Conservation (phyloP, 1,140 invertebrate species). For the Drosophila ambigua region DNA sequence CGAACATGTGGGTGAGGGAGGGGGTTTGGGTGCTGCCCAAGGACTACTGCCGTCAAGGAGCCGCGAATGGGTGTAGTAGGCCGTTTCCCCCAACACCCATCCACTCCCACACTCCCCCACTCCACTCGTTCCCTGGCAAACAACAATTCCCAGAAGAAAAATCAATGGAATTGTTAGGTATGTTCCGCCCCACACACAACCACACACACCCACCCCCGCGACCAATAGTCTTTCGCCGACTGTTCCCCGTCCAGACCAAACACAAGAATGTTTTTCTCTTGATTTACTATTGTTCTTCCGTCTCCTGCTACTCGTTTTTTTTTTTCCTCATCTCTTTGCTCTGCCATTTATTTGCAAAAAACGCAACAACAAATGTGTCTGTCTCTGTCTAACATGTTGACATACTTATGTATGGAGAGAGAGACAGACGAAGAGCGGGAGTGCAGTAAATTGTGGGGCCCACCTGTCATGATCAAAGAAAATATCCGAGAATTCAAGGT, state of each 20-base stretch:
- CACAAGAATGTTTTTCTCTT: slow-evolving; percentile 4
- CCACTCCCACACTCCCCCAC: slow-evolving; percentile 42
- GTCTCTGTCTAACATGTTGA: slow-evolving; percentile 32
- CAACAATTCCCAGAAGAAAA: slow-evolving; percentile 77
- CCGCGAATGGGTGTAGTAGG: slow-evolving; percentile 11
- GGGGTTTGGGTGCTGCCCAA: background rate
- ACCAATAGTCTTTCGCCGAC: background rate
- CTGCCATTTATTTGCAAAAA: slow-evolving; percentile 45
- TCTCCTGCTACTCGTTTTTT: background rate
- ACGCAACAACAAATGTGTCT: too few relatives aligned
- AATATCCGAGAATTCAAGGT: too few relatives aligned
- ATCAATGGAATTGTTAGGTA: slow-evolving; percentile 81
- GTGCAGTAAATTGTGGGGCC: background rate
- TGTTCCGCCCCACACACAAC: slow-evolving; percentile 48
- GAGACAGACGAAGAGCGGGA: background rate
- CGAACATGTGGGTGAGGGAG: too few relatives aligned
- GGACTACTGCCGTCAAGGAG: background rate
- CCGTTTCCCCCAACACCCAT: slow-evolving; percentile 55
- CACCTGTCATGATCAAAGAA: slow-evolving; percentile 11
- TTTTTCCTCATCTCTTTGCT: background rate
- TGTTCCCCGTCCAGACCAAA: too few relatives aligned
- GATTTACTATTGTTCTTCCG: slow-evolving; percentile 12
- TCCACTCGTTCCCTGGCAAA: slow-evolving; percentile 36
- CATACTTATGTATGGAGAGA: slow-evolving; percentile 58
- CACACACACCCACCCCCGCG: background rate